Evolutionary conservation across 2,888 invertebrate species (phyloP).

Genomic region (Meteorus colon): DNA sequence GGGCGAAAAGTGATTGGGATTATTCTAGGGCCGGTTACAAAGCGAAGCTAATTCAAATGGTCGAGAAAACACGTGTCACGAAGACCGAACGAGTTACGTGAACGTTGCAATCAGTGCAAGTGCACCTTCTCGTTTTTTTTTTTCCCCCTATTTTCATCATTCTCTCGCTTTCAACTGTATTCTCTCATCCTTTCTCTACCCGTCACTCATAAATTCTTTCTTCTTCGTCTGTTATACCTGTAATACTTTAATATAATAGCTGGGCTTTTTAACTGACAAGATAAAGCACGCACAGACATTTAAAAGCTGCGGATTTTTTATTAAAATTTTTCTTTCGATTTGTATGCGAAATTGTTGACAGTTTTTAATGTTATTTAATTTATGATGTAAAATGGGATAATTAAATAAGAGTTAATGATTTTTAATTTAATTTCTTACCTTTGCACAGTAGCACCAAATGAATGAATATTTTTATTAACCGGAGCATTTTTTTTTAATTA

Average conservation of each 20-base stretch:
- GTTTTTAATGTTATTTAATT: neutral
- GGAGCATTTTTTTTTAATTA: neutral
- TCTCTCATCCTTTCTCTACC: neutral
- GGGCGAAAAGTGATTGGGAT: constrained; percentile 45
- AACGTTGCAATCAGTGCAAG: constrained; percentile 39
- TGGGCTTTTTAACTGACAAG: neutral
- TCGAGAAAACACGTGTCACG: constrained; percentile 55
- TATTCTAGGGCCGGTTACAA: constrained; percentile 34
- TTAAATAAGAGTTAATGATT: neutral
- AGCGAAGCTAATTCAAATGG: constrained; percentile 51
- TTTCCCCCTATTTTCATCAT: constrained; percentile 8
- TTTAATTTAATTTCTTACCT: constrained; percentile 6
- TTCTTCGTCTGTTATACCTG: constrained; percentile 3
- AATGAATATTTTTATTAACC: neutral
- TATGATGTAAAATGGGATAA: neutral
- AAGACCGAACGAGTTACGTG: constrained; percentile 30
- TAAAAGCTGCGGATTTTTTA: neutral
- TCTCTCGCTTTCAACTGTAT: neutral
- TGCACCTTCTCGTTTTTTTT: constrained; percentile 21
- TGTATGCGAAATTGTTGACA: neutral
- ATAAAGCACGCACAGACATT: neutral
- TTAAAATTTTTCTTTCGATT: neutral
- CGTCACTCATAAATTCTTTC: neutral
- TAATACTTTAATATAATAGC: neutral
- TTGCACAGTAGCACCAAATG: neutral